Evolutionary conservation across 2,113 vertebrate species (phyloP).

Genomic region (Aspidoscelis tigris): DNA sequence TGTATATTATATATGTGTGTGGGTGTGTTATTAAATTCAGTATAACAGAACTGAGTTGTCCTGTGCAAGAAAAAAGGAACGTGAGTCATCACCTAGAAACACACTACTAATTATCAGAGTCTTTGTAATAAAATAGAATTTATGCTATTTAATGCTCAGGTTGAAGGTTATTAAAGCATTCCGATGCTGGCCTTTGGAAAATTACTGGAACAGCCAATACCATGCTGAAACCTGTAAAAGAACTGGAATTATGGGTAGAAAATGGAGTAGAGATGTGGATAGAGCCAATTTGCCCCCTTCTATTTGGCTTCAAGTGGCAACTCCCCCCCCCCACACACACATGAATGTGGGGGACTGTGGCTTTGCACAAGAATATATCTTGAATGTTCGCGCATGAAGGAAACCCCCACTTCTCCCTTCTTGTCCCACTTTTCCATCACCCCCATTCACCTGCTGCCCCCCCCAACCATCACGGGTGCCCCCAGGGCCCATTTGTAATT

Average conservation of each 20-base stretch:
- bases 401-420: too few species aligned
- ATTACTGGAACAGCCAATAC: slow-evolving; percentile 4
- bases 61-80: neutral
- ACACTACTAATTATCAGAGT: neutral
- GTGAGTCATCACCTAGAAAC: neutral
- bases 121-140: slow-evolving; percentile 39
- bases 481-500: too few species aligned
- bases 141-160: neutral
- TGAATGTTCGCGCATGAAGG: too few species aligned
- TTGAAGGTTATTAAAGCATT: slow-evolving; percentile 27
- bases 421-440: too few species aligned
- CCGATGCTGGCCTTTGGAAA: slow-evolving; percentile 21
- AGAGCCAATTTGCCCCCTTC: too few species aligned
- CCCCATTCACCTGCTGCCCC: too few species aligned
- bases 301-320: too few species aligned
- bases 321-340: too few species aligned
- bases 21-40: neutral
- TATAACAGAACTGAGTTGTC: neutral
- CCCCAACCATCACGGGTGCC: too few species aligned
- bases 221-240: slow-evolving; percentile 41
- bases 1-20: neutral
- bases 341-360: too few species aligned
- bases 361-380: too few species aligned
- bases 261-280: slow-evolving; percentile 8
- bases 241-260: slow-evolving; percentile 32